phyloP scores from a whole-genome alignment of 2,888 invertebrate species.

The Zhengitettix transpicula region DNA sequence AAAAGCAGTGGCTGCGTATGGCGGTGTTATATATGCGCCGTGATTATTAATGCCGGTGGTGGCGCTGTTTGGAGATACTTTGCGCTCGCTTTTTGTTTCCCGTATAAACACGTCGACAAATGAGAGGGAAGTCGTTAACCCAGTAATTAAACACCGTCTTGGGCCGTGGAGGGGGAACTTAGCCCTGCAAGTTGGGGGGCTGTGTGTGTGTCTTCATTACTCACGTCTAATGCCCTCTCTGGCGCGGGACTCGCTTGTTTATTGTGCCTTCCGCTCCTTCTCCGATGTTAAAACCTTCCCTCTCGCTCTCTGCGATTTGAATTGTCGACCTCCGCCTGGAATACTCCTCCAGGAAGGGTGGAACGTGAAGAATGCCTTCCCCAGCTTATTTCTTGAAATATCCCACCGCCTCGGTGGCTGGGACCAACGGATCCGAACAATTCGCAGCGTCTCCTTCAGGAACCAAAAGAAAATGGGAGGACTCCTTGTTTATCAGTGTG shows the following conservation, averaged over 20 bases:
- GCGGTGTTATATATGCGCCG: background rate
- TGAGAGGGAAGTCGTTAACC: slow-evolving; percentile 9
- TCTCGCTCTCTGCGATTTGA: too few relatives aligned
- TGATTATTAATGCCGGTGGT: background rate
- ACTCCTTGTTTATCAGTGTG: too few relatives aligned
- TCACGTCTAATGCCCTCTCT: slow-evolving; percentile 4
- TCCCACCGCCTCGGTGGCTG: too few relatives aligned
- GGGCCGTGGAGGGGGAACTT: background rate
- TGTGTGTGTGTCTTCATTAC: slow-evolving; percentile 7
- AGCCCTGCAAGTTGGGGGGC: background rate
- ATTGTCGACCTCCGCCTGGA: too few relatives aligned
- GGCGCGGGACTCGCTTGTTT: background rate
- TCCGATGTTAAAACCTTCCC: too few relatives aligned
- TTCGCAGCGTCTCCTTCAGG: too few relatives aligned
- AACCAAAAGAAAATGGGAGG: too few relatives aligned
- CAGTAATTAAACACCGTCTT: slow-evolving; percentile 7
- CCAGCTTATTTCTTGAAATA: too few relatives aligned
- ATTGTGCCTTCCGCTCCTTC: background rate
- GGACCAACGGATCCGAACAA: too few relatives aligned
- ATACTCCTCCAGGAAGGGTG: too few relatives aligned
- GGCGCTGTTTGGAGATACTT: background rate
- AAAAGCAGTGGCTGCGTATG: background rate
- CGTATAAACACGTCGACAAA: slow-evolving; percentile 6
- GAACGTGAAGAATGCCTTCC: too few relatives aligned
- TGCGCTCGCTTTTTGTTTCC: background rate